phyloP scores from a whole-genome alignment of 1,140 invertebrate species.

The Calephelis virginiensis region DNA sequence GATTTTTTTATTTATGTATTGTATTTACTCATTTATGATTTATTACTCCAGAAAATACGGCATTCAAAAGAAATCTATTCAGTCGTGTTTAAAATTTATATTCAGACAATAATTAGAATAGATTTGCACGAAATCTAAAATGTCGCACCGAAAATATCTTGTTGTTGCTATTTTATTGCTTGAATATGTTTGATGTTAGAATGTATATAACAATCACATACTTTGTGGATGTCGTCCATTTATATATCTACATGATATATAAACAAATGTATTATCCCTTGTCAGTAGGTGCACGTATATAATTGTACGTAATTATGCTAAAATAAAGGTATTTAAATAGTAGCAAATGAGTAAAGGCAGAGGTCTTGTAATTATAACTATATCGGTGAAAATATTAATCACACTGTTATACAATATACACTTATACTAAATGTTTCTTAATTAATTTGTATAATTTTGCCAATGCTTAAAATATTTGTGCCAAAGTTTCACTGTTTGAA shows the following conservation, averaged over 20 bases:
- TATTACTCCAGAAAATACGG: neutral
- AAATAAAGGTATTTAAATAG: neutral
- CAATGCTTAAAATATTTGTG: neutral
- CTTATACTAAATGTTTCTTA: no score
- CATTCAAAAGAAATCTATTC: neutral
- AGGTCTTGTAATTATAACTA: no score
- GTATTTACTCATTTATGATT: neutral
- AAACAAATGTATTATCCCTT: neutral
- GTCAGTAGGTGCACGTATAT: neutral
- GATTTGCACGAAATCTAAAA: neutral
- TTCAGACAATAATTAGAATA: conserved; percentile 7
- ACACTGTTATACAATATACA: no score
- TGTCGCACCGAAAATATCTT: neutral
- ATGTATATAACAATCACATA: neutral
- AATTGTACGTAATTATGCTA: neutral
- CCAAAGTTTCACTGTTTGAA: neutral
- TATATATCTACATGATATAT: conserved; percentile 1
- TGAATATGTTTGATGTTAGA: neutral
- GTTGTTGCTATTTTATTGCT: neutral
- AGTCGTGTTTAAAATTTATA: neutral
- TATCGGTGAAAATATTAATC: no score
- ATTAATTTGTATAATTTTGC: no score
- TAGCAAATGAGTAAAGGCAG: no score
- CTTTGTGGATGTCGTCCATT: neutral
- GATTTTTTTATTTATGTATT: neutral